Base-by-base conservation (phyloP, 2,113 vertebrate species). In the Spilogale gracilis region DNA sequence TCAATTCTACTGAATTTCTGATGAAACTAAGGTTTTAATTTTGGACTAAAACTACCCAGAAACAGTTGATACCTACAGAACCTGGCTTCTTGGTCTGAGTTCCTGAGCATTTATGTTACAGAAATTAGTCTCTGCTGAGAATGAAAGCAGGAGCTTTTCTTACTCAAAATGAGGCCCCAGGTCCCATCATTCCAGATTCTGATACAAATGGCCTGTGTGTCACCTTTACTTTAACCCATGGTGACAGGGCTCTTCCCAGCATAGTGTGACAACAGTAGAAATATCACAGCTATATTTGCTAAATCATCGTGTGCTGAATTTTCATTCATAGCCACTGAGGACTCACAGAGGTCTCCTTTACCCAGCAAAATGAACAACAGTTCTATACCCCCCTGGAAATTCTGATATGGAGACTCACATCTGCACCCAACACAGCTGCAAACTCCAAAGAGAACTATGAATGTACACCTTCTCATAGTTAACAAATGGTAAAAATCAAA, bases 201-300 rank as follows among this genome's bases (percentile, higher is more conserved):
- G 61, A 81, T 43, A 90, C 10, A 69, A 76, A 65, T 69, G 38
- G 30, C 18, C 81, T 88, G 2, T 56, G 54, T 52, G 9, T 60
- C 87, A 74, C 58, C 45, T 91, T 96, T 81, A 96, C 80, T 65
- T 92, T 81, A 52, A 74, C 74, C 69, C 74, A 25, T 14, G 9
- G 27, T 83, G 67, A 69, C 71, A 91, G 17, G 48, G 0, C 17
- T 96, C 76, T 94, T 74, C 14, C 52, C 5, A 65, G 23, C 32
- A 54, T 8, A 91, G 52, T 63, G 5, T 3, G 56, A 74, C 63
- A 63, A 43, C 3, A 58, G 45, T 50, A 45, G 48, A 88, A 95
- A 60, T 78, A 82, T 65, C 65, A 89, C 65, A 89, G 54, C 73
- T 71, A 14, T 48, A 25, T 27, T 84, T 13, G 50, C 61, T 85